Evolutionary conservation across 2,113 vertebrate genomes (phyloP), one percentile per base, ranked within the genome.

Genomic region (Ptilonorhynchus violaceus): DNA sequence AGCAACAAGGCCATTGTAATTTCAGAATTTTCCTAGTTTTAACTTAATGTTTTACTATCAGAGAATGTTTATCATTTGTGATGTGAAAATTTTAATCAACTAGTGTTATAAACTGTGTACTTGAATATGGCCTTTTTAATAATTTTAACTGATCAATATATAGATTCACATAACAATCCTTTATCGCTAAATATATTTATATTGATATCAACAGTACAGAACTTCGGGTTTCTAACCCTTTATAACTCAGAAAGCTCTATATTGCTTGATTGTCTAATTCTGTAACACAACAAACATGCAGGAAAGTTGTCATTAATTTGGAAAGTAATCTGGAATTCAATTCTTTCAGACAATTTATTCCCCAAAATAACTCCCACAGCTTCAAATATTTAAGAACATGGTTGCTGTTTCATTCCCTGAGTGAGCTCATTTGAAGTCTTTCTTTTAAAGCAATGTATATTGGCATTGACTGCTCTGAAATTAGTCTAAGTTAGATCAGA

Each of bases 291-390:
- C 39, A 93, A 81, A 81, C 58, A 66, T 13, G 31, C 35, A 72
- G 19, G 17, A 80, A 91, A 92, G 25, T n/a, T 72, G 44, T 49
- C 31, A 13, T 78, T 90, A 86, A 88, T 92, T 93, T 94, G 83
- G 50, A 83, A 96, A 92, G 35, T 86, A 94, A 89, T 85, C 66
- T 75, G 74, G 50, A 83, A 94, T 89, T 39, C 50, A 93, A 75
- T 85, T 88, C 37, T 66, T 88, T 50, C 62, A 80, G 70, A 74
- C 37, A 73, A 73, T 85, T 91, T 80, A 80, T 86, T 88, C 55
- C 13, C 25, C 8, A 17, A 62, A 94, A 76, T 35, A 13, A 88
- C 68, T 95, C 83, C 68, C 91, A 81, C 42, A 42, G 46, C 88
- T 92, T 88, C 75, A 94, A 73, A 92, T 88, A 55, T 68, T 85